Base-by-base conservation (phyloP, 2,113 vertebrate genomes). In the Chaenogobius annularis region DNA sequence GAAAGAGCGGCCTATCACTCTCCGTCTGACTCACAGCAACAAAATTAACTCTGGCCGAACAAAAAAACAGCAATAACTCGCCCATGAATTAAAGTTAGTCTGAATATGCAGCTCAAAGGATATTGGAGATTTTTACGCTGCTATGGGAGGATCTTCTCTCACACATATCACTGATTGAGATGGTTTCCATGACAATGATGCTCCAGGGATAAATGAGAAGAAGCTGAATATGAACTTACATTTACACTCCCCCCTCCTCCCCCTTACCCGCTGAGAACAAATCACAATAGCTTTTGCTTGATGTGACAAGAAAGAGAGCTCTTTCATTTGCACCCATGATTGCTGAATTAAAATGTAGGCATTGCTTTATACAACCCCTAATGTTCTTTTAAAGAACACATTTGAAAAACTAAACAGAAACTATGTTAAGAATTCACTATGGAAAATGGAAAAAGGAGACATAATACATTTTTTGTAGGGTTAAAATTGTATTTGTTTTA, bases 181-280 rank as follows among this genome's bases (percentile, higher is more conserved):
- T 68, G 77, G 83, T 88, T 90, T 85, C 83, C 80, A 88, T 89
- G 84, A 87, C 83, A 85, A 83, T 83, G 64, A 81, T 80, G 66
- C 52, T 85, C 77, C 70, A 66, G 46, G 22, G 66, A 74, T 75
- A 78, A 78, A 79, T 81, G 58, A 67, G 56, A 77, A 72, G 14
- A 43, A 77, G 70, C 44, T 55, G 50, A 80, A 77, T 69, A 74
- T 66, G 44, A 83, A 78, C 56, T 61, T 71, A 76, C 52, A 48
- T 47, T 19, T 14, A 15, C 40, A 22, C n/a, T 19, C 48, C 14
- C 48, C 15, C 48, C 15, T 50, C 15, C 35, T 20, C 17, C 26
- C n/a, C 35, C 59, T 58, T 62, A 40, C 44, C 63, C 50, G 64
- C 43, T 69, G 71, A 66, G 55, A 73, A 77, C 56, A 70, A 40